phyloP scores from a whole-genome alignment of 1,140 invertebrate species.

The Diorhabda elongata region DNA sequence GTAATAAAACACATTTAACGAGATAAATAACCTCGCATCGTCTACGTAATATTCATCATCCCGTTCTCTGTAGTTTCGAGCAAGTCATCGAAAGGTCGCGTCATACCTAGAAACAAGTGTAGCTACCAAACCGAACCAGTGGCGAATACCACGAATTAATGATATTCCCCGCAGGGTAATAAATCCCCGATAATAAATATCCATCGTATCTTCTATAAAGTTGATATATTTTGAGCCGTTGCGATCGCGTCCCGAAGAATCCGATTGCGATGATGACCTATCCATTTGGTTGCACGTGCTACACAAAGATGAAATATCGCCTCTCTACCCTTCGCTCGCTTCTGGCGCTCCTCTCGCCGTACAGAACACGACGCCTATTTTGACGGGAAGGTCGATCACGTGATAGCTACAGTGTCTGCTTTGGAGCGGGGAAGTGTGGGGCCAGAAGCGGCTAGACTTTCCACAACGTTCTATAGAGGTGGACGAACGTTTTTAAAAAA shows the following conservation, averaged over 20 bases:
- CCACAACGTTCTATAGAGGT: slow-evolving; percentile 20
- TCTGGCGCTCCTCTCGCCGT: slow-evolving; percentile 21
- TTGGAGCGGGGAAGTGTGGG: slow-evolving; percentile 27
- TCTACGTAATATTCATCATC: no score
- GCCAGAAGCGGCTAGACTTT: slow-evolving; percentile 35
- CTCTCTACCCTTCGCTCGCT: slow-evolving; percentile 6
- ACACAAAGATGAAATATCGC: not conserved
- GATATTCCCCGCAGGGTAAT: no score
- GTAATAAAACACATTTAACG: no score
- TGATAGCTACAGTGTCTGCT: slow-evolving; percentile 43
- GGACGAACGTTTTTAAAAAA: no score
- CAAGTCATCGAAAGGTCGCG: no score
- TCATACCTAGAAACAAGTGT: no score
- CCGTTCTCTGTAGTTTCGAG: no score
- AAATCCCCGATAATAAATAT: no score
- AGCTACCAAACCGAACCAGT: no score
- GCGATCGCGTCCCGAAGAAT: not conserved
- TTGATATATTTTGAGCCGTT: not conserved
- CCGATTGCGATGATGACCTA: slow-evolving; percentile 1
- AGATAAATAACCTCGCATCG: no score
- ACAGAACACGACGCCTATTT: slow-evolving; percentile 62
- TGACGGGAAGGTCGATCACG: slow-evolving; percentile 70
- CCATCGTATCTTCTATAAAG: no score
- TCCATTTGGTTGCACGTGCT: slow-evolving; percentile 17
- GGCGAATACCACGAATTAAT: no score